These are phyloP conservation scores for Leucopsar rothschildi DNA, from an alignment of 2,113 vertebrate genomes.

Conservation along the genomic window DNA sequence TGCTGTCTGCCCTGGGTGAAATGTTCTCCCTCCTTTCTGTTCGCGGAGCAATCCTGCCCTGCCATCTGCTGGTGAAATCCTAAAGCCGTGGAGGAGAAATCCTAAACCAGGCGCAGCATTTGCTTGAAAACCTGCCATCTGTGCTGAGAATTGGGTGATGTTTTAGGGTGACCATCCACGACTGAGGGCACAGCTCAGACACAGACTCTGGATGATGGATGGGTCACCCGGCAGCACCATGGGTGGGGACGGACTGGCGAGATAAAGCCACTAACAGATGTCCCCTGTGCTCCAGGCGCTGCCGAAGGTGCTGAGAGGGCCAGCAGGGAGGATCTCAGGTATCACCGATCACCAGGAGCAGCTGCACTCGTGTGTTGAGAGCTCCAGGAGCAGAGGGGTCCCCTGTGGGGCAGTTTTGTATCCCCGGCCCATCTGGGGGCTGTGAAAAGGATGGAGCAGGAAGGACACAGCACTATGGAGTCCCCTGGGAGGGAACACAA, in stretches of 20 bases:
- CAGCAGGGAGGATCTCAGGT: not conserved
- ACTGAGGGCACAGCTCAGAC: accelerated
- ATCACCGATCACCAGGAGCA: not conserved
- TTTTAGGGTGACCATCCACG: accelerated
- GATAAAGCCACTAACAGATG: not conserved
- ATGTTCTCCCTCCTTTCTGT: not conserved
- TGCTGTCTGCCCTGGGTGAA: too few relatives aligned
- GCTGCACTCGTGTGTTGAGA: not conserved
- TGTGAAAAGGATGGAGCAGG: not conserved
- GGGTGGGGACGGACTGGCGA: accelerated
- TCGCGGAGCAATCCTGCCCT: not conserved
- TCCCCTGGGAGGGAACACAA: not conserved
- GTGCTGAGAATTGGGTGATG: not conserved
- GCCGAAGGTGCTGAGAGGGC: not conserved
- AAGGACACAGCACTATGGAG: not conserved
- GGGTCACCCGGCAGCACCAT: not conserved
- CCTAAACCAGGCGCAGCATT: not conserved
- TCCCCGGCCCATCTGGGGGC: accelerated
- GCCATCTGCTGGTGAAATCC: constrained; percentile 60
- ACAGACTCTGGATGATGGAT: not conserved
- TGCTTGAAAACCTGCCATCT: not conserved
- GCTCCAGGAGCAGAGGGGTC: not conserved
- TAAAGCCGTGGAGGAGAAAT: not conserved
- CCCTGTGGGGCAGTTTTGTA: not conserved
- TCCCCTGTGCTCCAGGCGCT: not conserved